A percentile compares a stretch with the other conserved stretches of the same genome.
Evolutionary conservation across 1,140 invertebrate species (phyloP).

Genomic region (Harlomillsia oculata): DNA sequence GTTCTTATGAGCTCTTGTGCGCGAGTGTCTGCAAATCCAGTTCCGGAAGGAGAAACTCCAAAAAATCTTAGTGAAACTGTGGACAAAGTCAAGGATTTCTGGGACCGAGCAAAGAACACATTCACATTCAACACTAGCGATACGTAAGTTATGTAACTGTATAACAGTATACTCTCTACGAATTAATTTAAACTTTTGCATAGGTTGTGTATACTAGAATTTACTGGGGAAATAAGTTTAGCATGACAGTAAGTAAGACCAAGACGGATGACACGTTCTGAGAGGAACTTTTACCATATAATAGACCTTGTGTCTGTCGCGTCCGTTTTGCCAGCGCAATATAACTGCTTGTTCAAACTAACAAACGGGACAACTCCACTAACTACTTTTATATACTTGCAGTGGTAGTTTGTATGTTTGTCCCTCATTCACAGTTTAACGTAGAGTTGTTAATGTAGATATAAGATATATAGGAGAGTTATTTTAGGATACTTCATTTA

Average conservation of each 20-base stretch:
- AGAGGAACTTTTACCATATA: no score
- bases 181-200: no score
- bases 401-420: not conserved
- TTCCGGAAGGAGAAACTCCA: not conserved
- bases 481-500: no score
- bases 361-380: no score
- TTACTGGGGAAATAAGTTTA: not conserved
- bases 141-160: no score
- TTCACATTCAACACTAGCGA: slow-evolving; percentile 9
- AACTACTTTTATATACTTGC: not conserved
- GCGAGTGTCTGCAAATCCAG: not conserved
- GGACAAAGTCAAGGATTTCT: slow-evolving; percentile 11
- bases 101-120: not conserved
- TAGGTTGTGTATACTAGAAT: no score
- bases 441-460: not conserved
- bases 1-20: not conserved
- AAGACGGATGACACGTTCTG: no score
- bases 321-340: no score
- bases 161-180: no score
- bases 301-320: no score
- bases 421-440: not conserved
- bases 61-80: not conserved
- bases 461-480: no score
- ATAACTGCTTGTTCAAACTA: no score
- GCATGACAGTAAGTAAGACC: not conserved